These are phyloP conservation scores for Hemicordylus capensis DNA, from an alignment of 2,113 vertebrate species.

Conservation along the genomic window DNA sequence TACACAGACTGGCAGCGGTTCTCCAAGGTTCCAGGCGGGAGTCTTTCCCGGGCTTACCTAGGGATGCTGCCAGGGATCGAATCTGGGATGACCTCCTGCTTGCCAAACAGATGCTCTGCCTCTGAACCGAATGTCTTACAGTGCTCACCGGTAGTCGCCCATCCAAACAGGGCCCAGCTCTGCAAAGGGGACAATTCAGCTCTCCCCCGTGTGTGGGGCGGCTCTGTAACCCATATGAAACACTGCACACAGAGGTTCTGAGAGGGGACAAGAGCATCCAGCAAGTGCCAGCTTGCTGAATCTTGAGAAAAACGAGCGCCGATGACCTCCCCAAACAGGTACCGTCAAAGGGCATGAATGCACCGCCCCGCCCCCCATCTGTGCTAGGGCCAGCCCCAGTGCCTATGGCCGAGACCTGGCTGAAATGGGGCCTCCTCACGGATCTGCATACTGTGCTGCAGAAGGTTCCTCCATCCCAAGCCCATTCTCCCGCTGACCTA, in stretches of 20 bases:
- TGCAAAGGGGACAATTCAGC: too few relatives aligned
- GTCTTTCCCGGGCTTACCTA: too few relatives aligned
- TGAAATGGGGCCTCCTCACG: neutral
- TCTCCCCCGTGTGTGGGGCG: neutral
- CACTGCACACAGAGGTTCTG: neutral
- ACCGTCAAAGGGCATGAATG: neutral
- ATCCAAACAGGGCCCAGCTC: too few relatives aligned
- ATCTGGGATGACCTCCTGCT: too few relatives aligned
- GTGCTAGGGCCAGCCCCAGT: neutral
- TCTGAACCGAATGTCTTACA: too few relatives aligned
- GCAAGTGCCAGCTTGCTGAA: neutral
- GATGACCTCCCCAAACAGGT: neutral
- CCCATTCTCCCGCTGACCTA: neutral
- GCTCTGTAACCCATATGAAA: neutral
- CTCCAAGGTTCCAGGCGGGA: too few relatives aligned
- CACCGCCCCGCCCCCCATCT: neutral
- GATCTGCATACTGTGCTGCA: neutral
- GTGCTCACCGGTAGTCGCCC: too few relatives aligned
- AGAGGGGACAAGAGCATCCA: neutral
- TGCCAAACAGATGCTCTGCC: too few relatives aligned
- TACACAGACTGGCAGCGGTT: too few relatives aligned
- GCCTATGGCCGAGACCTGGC: neutral
- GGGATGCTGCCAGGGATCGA: too few relatives aligned
- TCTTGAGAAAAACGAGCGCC: neutral
- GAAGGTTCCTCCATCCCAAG: neutral